These are phyloP conservation scores for Kradibia gibbosae DNA, from an alignment of 1,140 invertebrate genomes.

Conservation along the genomic window DNA sequence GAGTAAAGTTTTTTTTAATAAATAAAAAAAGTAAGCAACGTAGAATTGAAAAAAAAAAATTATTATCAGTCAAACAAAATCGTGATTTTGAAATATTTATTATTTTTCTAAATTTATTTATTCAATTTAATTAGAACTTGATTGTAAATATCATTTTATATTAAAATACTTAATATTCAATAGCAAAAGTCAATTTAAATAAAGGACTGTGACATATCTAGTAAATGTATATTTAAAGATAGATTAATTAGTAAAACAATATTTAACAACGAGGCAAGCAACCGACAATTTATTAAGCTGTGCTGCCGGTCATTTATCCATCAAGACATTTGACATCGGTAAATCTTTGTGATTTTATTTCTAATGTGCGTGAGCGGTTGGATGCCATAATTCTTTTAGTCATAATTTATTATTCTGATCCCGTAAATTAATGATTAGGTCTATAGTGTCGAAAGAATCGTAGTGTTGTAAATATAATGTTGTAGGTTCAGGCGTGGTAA, in stretches of 20 bases:
- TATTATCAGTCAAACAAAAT: too few relatives aligned
- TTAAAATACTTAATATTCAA: too few relatives aligned
- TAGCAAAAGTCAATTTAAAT: too few relatives aligned
- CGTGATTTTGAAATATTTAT: too few relatives aligned
- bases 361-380: not conserved
- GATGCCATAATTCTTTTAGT: not conserved
- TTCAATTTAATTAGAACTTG: too few relatives aligned
- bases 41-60: too few relatives aligned
- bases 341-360: conserved; percentile 1
- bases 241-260: not conserved
- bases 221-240: not conserved
- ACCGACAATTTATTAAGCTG: not conserved
- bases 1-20: too few relatives aligned
- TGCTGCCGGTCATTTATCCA: not conserved
- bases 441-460: not conserved
- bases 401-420: not conserved
- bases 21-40: too few relatives aligned
- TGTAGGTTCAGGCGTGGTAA: not conserved
- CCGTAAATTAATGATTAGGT: not conserved
- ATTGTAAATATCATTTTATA: too few relatives aligned
- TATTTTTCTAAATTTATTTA: too few relatives aligned
- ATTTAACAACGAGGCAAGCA: not conserved
- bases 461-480: not conserved
- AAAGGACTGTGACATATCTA: not conserved
- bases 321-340: not conserved